Base-by-base conservation (phyloP, 37 sponge, comb jelly and placozoan species). In the Halisarca cf. caerulea region DNA sequence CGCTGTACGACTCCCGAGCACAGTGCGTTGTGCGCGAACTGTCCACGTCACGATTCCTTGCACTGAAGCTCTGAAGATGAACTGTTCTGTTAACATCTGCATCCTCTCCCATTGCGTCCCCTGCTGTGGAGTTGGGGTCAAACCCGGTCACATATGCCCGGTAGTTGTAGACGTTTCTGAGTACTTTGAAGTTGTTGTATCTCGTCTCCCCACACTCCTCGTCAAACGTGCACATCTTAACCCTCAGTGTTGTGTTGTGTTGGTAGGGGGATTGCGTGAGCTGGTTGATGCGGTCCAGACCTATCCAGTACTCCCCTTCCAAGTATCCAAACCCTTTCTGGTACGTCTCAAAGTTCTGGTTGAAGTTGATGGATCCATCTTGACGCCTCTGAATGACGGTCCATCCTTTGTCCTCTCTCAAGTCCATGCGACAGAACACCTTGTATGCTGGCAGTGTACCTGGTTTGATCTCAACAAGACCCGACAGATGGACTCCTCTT, bases 141-240 rank as follows among this genome's bases (percentile, higher is more conserved):
- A 40, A 74, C 21, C 45, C 77, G 0, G 44, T 74, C n/a, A 74
- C 41, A 44, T 74, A 41, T 21, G 43, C 77, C 20, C 24, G 36
- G 45, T 74, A 74, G 8, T 44, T 2, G 42, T 41, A 74, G 2
- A 21, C 5, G 1, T 3, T 9, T 17, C 77, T 14, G 0, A 74
- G 44, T n/a, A 74, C 77, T 41, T 74, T 74, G 77, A 74, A 74
- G 77, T 74, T 36, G 44, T 74, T 41, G 77, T 74, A 74, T 9
- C 77, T 40, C 2, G 77, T 39, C 44, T 74, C 77, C 24, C 43
- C 77, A 41, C 77, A 74, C 77, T 74, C 77, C 6, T 37, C 77
- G 42, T 74, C 77, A 74, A 74, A 41, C n/a, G 77, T 74, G 44
- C 77, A 74, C 77, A 74, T 74, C n/a, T 5, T 74, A 6, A 74